Evolutionary conservation across 2,888 invertebrate species (phyloP).

Genomic region (Dynastes grantii): DNA sequence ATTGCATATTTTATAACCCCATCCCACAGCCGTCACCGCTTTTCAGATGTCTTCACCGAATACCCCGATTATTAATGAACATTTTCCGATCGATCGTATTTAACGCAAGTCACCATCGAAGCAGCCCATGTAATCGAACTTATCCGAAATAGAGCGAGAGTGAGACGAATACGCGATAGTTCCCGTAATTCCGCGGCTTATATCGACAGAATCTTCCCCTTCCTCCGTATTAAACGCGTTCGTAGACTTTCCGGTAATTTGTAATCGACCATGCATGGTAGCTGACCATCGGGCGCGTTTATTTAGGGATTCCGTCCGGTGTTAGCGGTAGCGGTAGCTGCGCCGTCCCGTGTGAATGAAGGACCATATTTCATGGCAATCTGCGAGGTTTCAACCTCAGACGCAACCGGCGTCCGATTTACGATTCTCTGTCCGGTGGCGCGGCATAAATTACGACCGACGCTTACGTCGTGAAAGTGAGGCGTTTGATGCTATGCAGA

Average conservation of each 20-base stretch:
- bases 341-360: constrained; percentile 65
- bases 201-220: constrained; percentile 54
- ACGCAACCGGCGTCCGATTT: constrained; percentile 65
- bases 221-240: constrained; percentile 16
- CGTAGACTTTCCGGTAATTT: constrained; percentile 60
- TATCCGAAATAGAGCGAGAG: constrained; percentile 19
- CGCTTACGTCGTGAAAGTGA: neutral
- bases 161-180: constrained; percentile 5
- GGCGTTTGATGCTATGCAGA: neutral
- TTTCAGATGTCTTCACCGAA: neutral
- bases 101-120: constrained; percentile 57
- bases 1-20: neutral
- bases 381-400: constrained; percentile 68
- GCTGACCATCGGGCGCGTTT: constrained; percentile 58
- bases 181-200: neutral
- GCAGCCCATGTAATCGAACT: constrained; percentile 4
- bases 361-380: constrained; percentile 68
- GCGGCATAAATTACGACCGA: constrained; percentile 56
- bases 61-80: constrained; percentile 52
- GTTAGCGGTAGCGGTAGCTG: neutral
- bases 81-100: constrained; percentile 54
- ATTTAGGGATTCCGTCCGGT: constrained; percentile 23
- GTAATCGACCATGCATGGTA: constrained; percentile 60
- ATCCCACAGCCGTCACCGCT: neutral
- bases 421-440: constrained; percentile 65